Percentiles rank a stretch among this genome's conserved stretches.
Conservation (phyloP, 35 echinoderm and acorn worm species). For the Antedon bifida region DNA sequence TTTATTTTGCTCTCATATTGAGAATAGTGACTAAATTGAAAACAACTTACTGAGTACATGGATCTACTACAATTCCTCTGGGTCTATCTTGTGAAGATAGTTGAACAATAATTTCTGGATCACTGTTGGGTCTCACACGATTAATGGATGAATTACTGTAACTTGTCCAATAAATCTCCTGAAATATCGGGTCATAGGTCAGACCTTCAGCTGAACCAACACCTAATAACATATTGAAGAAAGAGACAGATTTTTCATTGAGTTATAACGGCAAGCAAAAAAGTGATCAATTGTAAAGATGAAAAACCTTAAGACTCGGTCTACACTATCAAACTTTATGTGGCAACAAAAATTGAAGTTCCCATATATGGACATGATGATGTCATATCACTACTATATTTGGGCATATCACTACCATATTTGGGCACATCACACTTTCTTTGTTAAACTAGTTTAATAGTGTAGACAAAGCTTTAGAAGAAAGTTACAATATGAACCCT, state of each 20-base stretch:
- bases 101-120: slow-evolving; percentile 48
- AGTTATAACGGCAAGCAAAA: not conserved
- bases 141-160: slow-evolving; percentile 90
- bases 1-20: no score
- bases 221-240: slow-evolving; percentile 18
- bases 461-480: no score
- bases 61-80: slow-evolving; percentile 60
- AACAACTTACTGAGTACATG: slow-evolving; percentile 37
- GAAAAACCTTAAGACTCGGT: no score
- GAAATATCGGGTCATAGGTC: slow-evolving; percentile 52
- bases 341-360: no score
- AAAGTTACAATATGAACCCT: not conserved
- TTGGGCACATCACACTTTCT: no score
- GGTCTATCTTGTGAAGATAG: slow-evolving; percentile 51
- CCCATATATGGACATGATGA: no score
- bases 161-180: slow-evolving; percentile 75
- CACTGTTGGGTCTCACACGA: slow-evolving; percentile 16
- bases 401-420: no score
- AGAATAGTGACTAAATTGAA: no score
- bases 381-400: no score
- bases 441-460: no score
- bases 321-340: no score
- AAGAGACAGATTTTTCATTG: not conserved
- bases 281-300: no score
- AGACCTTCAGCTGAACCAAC: slow-evolving; percentile 80